Conservation (phyloP, 2,888 invertebrate species). For the Lysandra bellargus region DNA sequence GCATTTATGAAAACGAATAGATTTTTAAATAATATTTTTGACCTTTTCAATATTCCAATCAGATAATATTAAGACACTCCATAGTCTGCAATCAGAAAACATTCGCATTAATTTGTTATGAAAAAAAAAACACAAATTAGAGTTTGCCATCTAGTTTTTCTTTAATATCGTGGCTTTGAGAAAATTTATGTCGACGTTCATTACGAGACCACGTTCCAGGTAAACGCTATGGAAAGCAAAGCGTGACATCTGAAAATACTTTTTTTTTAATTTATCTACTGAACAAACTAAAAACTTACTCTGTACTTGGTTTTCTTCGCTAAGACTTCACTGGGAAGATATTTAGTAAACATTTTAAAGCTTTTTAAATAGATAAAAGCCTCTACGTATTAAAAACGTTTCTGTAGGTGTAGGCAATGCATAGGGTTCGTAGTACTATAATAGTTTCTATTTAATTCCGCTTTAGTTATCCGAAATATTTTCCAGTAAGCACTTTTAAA, state of each 20-base stretch:
- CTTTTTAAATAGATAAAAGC: too few relatives aligned
- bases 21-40: not conserved
- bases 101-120: not conserved
- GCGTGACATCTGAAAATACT: constrained; percentile 41
- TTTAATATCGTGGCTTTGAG: constrained; percentile 46
- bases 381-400: too few relatives aligned
- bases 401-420: too few relatives aligned
- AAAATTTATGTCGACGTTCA: constrained; percentile 62
- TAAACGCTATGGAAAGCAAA: constrained; percentile 38
- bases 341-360: not conserved
- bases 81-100: not conserved
- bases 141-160: constrained; percentile 18
- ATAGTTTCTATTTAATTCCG: not conserved
- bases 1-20: not conserved
- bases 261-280: not conserved
- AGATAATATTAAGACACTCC: not conserved
- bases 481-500: not conserved
- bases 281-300: not conserved
- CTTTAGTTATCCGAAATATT: not conserved
- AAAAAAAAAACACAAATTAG: not conserved
- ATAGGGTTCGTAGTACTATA: not conserved
- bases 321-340: not conserved
- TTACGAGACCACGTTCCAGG: constrained; percentile 52
- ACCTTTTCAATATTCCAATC: not conserved
- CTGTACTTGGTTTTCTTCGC: constrained; percentile 8